Base-by-base conservation (phyloP, 2,113 vertebrate genomes). In the Hippocampus mohnikei region DNA sequence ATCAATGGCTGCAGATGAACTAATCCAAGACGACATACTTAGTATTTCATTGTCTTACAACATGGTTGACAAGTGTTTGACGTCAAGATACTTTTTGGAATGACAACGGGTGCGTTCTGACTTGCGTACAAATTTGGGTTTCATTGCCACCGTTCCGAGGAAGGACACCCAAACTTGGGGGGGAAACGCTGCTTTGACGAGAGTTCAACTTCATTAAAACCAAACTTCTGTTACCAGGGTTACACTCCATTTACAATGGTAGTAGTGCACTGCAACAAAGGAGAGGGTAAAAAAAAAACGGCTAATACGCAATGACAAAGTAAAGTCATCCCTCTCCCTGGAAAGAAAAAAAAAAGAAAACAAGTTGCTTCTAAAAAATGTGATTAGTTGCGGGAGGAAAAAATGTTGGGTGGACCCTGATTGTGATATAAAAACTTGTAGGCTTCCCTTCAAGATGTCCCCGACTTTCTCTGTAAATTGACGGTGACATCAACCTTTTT, bases 201-300 rank as follows among this genome's bases (percentile, higher is more conserved):
- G 58, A 60, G 58, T 29, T 78, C 68, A 80, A 80, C 84, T 87
- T 82, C 70, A 83, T 87, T 78, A 82, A 80, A 77, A 85, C 80
- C 71, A 33, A 86, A 80, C 76, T 76, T 80, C 73, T 77, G 81
- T 82, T 77, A 83, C 72, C 75, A 80, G 71, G 52, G 80, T 60
- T 80, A 80, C 85, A 85, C 81, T 79, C 83, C 84, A 84, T 91
- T 91, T 8, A 85, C 80, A 86, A 82, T 78, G 71, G 84, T 80
- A 88, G 83, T 86, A 86, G 90, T 92, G 89, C 76, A 88, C 86
- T 81, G 87, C 81, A 90, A 4, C 41, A 81, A 88, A 87, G 88
- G 75, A 78, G 63, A 37, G 70, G 81, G 83, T 71, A 67, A 73
- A 82, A 55, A 75, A 74, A 80, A n/a, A 78, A 81, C 72, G 79